phyloP scores from a whole-genome alignment of 2,888 invertebrate genomes.

The Ernsta delagoae region DNA sequence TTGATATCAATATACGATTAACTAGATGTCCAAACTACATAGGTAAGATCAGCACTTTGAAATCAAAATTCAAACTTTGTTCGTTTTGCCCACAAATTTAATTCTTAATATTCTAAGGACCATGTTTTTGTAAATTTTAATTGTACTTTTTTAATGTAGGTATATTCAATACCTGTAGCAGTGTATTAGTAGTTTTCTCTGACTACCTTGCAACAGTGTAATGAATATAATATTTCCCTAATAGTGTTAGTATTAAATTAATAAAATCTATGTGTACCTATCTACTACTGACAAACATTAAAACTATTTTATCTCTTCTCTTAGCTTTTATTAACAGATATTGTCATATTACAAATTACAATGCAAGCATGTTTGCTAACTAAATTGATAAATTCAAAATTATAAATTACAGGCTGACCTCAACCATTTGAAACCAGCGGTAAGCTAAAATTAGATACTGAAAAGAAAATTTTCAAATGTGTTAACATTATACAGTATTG shows the following conservation, averaged over 20 bases:
- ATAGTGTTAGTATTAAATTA: too few species aligned
- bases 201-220: background rate
- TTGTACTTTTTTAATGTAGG: background rate
- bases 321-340: background rate
- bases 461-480: background rate
- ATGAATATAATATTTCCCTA: too few species aligned
- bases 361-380: conserved; percentile 23
- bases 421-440: conserved; percentile 73
- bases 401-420: conserved; percentile 71
- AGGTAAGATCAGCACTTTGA: too few species aligned
- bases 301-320: background rate
- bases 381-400: conserved; percentile 42
- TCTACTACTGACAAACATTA: background rate
- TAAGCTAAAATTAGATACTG: conserved; percentile 54
- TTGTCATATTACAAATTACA: too few species aligned
- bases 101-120: too few species aligned
- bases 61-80: too few species aligned
- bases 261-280: too few species aligned
- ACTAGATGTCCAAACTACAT: too few species aligned
- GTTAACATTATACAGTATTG: conserved; percentile 1
- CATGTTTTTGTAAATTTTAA: too few species aligned
- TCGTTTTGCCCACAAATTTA: too few species aligned
- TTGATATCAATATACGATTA: too few species aligned
- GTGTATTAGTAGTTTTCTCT: background rate
- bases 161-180: background rate